These are phyloP conservation scores for Acrobasis suavella DNA, from an alignment of 2,888 invertebrate species.

Conservation along the genomic window DNA sequence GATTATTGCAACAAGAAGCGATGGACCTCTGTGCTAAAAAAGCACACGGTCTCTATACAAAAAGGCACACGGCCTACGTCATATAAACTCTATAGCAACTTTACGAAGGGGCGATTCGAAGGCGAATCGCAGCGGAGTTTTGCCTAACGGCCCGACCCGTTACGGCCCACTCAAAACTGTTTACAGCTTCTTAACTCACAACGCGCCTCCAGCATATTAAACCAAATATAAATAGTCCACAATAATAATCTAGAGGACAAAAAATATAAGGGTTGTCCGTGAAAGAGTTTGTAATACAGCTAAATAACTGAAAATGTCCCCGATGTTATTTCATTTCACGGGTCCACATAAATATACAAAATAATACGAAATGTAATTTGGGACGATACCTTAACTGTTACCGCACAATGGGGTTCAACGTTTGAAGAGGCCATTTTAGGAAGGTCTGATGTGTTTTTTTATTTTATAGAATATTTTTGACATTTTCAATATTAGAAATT, in stretches of 20 bases:
- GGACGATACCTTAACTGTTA: slow-evolving; percentile 3
- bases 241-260: slow-evolving; percentile 6
- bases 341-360: slow-evolving; percentile 26
- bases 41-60: too few species aligned
- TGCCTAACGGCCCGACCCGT: too few species aligned
- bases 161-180: too few species aligned
- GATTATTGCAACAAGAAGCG: too few species aligned
- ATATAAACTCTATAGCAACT: too few species aligned
- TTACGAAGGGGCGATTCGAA: too few species aligned
- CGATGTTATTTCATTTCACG: slow-evolving; percentile 28
- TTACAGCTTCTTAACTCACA: neutral
- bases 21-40: too few species aligned
- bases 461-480: neutral
- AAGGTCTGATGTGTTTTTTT: neutral
- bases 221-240: neutral
- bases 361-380: slow-evolving; percentile 15
- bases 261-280: slow-evolving; percentile 14
- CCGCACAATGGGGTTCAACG: neutral
- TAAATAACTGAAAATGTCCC: slow-evolving; percentile 26
- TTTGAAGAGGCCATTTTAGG: slow-evolving; percentile 13
- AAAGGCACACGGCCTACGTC: too few species aligned
- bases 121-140: too few species aligned
- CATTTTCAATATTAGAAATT: neutral
- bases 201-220: neutral
- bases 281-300: slow-evolving; percentile 24